Evolutionary conservation across 1,140 invertebrate species (phyloP), one percentile per base, ranked within the genome.

Genomic region (Brachystomella parvula): DNA sequence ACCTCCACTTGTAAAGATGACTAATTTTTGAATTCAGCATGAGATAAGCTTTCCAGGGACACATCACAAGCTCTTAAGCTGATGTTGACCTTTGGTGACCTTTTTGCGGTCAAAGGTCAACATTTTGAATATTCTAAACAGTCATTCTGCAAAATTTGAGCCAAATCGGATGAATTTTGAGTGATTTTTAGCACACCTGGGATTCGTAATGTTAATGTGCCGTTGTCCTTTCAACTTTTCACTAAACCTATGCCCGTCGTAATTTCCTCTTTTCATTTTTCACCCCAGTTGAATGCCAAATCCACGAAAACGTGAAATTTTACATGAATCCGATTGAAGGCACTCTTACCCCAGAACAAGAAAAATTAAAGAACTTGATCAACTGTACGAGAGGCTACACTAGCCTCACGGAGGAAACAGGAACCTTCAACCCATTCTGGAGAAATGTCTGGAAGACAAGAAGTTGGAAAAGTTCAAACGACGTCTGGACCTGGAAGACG

Each of bases 361-460:
- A 53, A 24, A 53, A 53, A 24, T 6, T 9, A 6, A 53, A 53
- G 24, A 3, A 53, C 21, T 6, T 19, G 3, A 53, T 53, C 24
- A 53, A 15, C 9, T 53, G 49, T 24, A 15, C 12, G 12, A 12
- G 49, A 19, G 21, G 49, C 21, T 53, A 53, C 24, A 26, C 6
- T 26, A 15, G 9, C 24, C 24, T 26, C 15, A 24, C 12, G 6
- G 49, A 53, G 24, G 49, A 53, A 6, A 26, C 24, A 6, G 49
- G 21, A 24, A 53, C 49, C 21, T 53, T 17, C 49, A 53, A 53
- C 21, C 49, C 49, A 53, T 53, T 53, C 49, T 53, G 49, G 49
- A 53, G 49, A 9, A 53, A 24, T 53, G 49, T 12, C 24, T 24
- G 21, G 21, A 15, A 24, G 24, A 6, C 49, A 15, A 9, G 49